phyloP scores from a whole-genome alignment of 1,140 invertebrate genomes.

The Lysiphlebus fabarum region DNA sequence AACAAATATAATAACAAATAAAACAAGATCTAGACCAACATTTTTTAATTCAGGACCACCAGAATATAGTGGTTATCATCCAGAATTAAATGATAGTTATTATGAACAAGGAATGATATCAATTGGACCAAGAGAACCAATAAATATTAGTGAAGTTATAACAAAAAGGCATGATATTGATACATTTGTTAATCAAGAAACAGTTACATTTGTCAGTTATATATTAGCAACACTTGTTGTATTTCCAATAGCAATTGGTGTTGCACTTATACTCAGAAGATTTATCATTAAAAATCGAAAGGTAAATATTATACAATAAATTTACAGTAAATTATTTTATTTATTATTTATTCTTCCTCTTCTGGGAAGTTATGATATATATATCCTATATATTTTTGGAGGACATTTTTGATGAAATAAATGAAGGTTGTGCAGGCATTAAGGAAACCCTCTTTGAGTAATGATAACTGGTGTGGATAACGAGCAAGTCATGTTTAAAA shows the following conservation, averaged over 20 bases:
- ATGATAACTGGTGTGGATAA: constrained; percentile 18
- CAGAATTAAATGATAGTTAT: constrained; percentile 40
- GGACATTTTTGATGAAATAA: background rate
- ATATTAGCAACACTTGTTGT: constrained; percentile 52
- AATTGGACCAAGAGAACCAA: constrained; percentile 38
- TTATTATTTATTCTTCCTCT: background rate
- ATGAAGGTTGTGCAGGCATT: background rate
- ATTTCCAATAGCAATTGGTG: constrained; percentile 53
- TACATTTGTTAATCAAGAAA: constrained; percentile 50
- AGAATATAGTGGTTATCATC: constrained; percentile 23
- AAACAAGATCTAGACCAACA: constrained; percentile 33
- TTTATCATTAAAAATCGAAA: constrained; percentile 56
- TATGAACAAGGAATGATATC: constrained; percentile 39
- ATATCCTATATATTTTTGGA: too few species aligned
- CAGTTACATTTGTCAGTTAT: constrained; percentile 51
- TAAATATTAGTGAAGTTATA: constrained; percentile 52
- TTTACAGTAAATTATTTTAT: constrained; percentile 3
- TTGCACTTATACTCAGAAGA: constrained; percentile 54
- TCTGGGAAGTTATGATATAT: background rate
- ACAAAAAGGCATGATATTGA: constrained; percentile 50
- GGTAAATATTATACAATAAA: constrained; percentile 37
- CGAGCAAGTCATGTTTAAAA: constrained; percentile 5
- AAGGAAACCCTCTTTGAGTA: constrained; percentile 8
- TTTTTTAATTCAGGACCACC: constrained; percentile 26
- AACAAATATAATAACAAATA: constrained; percentile 21